Evolutionary conservation across 2,797 vertebrate species (phyloP), one percentile per base, ranked within the genome.

Genomic region (Lagocephalus sceleratus): DNA sequence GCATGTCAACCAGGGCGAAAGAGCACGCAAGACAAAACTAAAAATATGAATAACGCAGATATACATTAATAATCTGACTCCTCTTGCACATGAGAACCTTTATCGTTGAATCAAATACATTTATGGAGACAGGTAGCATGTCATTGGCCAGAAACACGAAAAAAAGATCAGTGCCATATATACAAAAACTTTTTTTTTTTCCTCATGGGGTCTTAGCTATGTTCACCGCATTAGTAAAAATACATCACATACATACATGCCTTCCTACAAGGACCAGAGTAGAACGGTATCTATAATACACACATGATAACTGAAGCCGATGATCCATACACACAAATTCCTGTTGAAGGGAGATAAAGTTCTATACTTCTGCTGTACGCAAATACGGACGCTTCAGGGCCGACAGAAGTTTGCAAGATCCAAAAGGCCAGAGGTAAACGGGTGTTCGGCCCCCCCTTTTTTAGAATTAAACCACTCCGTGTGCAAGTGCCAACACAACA

Each of bases 191-290:
- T n/a, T 73, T 65, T 46, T 38, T n/a, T 73, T 65, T 46, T 71
- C 66, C 32, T 35, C 55, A 52, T 61, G 46, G 65, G 55, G 63
- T 58, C 40, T n/a, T 38, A 48, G 59, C 40, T 54, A 61, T 60
- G 54, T 46, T 75, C 51, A 74, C 56, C 64, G 63, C 41, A 72
- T 71, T 60, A 54, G 51, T 62, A 75, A 71, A 79, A 67, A 76
- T 50, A 74, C 55, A 67, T 10, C 16, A 42, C 53, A 71, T 47
- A 63, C 41, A 55, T 60, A 75, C 68, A 70, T 52, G 43, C 44
- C 20, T 45, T 64, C 69, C 83, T 66, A 82, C 72, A 82, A 71
- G 80, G 51, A 66, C 63, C 58, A 29, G 49, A 65, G 70, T 67
- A 80, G 76, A 79, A 71, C 54, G 53, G 21, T 57, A 62, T 68